phyloP scores from a whole-genome alignment of 2,797 vertebrate species.

The Hephaestus fuliginosus region DNA sequence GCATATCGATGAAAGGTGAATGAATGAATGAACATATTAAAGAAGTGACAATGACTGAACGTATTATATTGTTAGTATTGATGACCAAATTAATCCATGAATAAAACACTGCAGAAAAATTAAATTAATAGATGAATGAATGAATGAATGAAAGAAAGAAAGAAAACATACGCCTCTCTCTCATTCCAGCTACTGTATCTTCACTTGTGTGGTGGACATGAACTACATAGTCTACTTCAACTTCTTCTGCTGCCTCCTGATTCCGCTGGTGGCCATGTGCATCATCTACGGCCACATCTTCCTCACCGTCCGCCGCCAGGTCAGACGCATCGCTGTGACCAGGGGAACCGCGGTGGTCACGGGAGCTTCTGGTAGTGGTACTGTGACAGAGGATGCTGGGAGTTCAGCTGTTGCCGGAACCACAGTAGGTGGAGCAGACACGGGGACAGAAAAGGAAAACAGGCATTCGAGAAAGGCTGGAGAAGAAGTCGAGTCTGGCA shows the following conservation, averaged over 20 bases:
- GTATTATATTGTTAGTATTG: too few relatives aligned
- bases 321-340: slow-evolving; percentile 83
- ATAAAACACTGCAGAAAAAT: neutral
- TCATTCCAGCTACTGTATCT: slow-evolving; percentile 82
- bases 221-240: slow-evolving; percentile 94
- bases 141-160: neutral
- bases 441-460: neutral
- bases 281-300: slow-evolving; percentile 91
- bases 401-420: neutral
- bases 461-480: too few relatives aligned
- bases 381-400: neutral
- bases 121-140: neutral
- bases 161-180: neutral
- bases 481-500: neutral
- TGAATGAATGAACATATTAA: neutral
- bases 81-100: too few relatives aligned
- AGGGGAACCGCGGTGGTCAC: neutral
- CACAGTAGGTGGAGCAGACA: neutral
- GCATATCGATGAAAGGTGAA: too few relatives aligned
- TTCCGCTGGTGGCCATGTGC: slow-evolving; percentile 88
- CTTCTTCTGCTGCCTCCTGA: slow-evolving; percentile 89
- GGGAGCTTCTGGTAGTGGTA: neutral
- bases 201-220: slow-evolving; percentile 91
- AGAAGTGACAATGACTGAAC: too few relatives aligned
- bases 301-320: slow-evolving; percentile 87